Evolutionary conservation across 2,888 invertebrate species (phyloP).

Genomic region (Nephrotoma flavescens): DNA sequence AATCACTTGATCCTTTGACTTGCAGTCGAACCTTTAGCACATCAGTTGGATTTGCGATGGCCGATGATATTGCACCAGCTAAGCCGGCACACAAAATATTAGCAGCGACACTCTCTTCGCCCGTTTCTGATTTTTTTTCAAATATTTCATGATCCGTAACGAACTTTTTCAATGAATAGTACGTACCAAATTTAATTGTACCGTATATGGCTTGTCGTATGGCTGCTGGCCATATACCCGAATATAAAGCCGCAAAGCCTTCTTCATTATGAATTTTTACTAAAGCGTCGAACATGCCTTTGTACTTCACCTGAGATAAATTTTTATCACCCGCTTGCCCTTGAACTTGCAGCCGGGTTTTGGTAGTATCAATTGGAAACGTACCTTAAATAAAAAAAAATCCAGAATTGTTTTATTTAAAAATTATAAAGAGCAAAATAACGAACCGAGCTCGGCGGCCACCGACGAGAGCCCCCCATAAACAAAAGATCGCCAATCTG

Average conservation of each 20-base stretch:
- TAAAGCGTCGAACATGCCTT: slow-evolving; percentile 86
- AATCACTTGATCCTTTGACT: slow-evolving; percentile 38
- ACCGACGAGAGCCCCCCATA: slow-evolving; percentile 90
- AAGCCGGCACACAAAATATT: slow-evolving; percentile 64
- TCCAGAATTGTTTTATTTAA: too few relatives aligned
- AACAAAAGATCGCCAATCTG: slow-evolving; percentile 85
- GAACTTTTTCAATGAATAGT: slow-evolving; percentile 72
- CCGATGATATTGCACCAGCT: slow-evolving; percentile 68
- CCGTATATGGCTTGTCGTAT: slow-evolving; percentile 89
- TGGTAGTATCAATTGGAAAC: slow-evolving; percentile 92
- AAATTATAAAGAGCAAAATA: background rate
- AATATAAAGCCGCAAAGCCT: slow-evolving; percentile 72
- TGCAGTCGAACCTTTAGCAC: slow-evolving; percentile 94
- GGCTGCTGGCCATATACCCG: slow-evolving; percentile 83
- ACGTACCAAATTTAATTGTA: slow-evolving; percentile 91
- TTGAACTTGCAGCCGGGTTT: slow-evolving; percentile 87
- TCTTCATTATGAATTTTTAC: slow-evolving; percentile 74
- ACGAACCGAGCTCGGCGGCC: slow-evolving; percentile 81
- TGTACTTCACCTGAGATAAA: slow-evolving; percentile 61
- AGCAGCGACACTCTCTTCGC: slow-evolving; percentile 41
- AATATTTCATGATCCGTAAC: slow-evolving; percentile 39
- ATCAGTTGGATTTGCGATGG: slow-evolving; percentile 94
- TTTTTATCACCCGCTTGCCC: slow-evolving; percentile 71
- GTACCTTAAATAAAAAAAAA: slow-evolving; percentile 45
- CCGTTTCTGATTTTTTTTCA: slow-evolving; percentile 29